Conservation (phyloP, 2,113 vertebrate genomes). For the Albula glossodonta region DNA sequence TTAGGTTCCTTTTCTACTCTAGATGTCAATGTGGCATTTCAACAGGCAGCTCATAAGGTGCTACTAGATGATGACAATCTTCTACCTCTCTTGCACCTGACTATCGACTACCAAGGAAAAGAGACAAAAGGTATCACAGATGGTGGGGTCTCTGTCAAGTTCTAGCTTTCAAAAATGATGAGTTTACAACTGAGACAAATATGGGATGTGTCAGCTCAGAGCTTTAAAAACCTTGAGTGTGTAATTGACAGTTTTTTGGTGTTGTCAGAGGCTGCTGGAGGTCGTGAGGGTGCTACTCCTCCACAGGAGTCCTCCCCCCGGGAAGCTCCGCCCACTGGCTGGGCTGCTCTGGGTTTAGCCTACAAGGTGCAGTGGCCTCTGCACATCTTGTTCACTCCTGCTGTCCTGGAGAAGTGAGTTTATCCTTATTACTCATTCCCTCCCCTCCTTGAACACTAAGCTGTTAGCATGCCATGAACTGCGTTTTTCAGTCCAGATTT, state of each 20-base stretch:
- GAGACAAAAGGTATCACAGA: constrained; percentile 82
- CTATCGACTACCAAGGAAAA: constrained; percentile 91
- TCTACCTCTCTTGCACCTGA: constrained; percentile 91
- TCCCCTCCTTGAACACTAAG: background rate
- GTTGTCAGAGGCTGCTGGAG: constrained; percentile 74
- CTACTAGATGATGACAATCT: constrained; percentile 95
- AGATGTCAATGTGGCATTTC: constrained; percentile 98
- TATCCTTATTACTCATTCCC: background rate
- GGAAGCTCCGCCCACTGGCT: constrained; percentile 87
- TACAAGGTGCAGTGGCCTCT: constrained; percentile 98
- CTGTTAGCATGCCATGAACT: background rate
- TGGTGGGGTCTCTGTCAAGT: background rate
- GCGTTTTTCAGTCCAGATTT: background rate
- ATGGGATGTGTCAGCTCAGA: background rate
- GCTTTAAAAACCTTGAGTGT: background rate
- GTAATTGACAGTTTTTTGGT: background rate
- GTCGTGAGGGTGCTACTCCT: constrained; percentile 78
- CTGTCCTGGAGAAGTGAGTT: constrained; percentile 92
- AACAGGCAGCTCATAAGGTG: constrained; percentile 95
- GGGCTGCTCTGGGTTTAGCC: constrained; percentile 92
- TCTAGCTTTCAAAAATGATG: background rate
- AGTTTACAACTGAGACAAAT: background rate
- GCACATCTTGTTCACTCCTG: constrained; percentile 96
- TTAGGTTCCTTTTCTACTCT: background rate
- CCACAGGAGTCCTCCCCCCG: constrained; percentile 90